These are phyloP conservation scores for Erythrolamprus reginae DNA, from an alignment of 2,113 vertebrate species.

Conservation along the genomic window DNA sequence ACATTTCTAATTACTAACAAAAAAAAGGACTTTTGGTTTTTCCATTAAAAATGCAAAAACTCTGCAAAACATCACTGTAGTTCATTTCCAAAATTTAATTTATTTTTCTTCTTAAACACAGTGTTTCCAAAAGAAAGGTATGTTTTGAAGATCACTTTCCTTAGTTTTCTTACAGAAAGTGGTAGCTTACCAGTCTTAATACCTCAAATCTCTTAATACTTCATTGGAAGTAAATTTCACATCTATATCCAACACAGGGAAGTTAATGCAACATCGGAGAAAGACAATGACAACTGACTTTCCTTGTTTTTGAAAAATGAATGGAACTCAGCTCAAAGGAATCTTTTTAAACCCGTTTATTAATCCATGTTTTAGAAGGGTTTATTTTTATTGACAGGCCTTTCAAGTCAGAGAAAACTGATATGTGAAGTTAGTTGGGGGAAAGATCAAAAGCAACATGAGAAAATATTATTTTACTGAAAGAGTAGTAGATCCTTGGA, in stretches of 20 bases:
- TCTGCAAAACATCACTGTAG: conserved; percentile 15
- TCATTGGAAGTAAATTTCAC: background rate
- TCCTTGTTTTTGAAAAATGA: background rate
- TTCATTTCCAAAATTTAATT: conserved; percentile 35
- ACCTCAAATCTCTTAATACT: background rate
- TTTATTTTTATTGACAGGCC: conserved; percentile 25
- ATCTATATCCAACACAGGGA: background rate
- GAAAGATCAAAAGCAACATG: too few species aligned
- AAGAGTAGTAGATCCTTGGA: too few species aligned
- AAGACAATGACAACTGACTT: background rate
- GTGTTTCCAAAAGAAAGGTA: conserved; percentile 10
- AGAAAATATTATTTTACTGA: too few species aligned
- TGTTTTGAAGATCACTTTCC: conserved; percentile 14
- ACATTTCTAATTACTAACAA: conserved; percentile 52
- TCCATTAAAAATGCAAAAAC: conserved; percentile 36
- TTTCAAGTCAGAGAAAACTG: conserved; percentile 33
- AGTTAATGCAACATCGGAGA: background rate
- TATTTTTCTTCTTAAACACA: background rate
- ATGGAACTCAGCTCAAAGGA: background rate
- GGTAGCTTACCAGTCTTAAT: background rate
- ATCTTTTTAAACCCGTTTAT: background rate
- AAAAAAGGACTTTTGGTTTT: conserved; percentile 37
- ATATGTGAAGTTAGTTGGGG: too few species aligned
- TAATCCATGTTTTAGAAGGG: background rate
- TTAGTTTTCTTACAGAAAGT: conserved; percentile 35